Percentiles rank a stretch among this genome's conserved stretches.
These are phyloP conservation scores for Etheostoma spectabile DNA, from an alignment of 2,113 vertebrate genomes.

Conservation along the genomic window DNA sequence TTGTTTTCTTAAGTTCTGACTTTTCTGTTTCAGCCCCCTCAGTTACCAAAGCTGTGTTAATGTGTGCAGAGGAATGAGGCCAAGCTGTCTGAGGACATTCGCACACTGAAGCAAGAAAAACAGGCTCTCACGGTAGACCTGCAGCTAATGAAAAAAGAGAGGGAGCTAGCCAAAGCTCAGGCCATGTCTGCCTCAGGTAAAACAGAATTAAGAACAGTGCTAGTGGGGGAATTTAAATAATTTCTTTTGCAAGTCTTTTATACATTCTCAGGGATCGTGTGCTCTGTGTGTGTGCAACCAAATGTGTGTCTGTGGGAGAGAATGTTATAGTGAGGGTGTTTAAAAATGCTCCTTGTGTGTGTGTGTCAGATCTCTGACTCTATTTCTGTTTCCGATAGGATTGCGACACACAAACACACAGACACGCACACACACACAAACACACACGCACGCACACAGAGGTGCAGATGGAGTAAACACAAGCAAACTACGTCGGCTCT, in stretches of 20 bases:
- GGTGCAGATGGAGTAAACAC: no score
- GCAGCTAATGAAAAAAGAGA: conserved; percentile 87
- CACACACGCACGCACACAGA: no score
- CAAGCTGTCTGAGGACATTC: conserved; percentile 85
- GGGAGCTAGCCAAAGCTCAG: conserved; percentile 86
- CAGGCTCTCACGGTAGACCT: conserved; percentile 90
- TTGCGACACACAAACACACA: no score
- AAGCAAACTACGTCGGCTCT: no score
- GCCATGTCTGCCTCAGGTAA: conserved; percentile 84
- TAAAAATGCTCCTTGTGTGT: no score
- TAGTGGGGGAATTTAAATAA: neutral
- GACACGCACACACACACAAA: no score
- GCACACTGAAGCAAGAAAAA: conserved; percentile 89
- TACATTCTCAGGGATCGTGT: no score
- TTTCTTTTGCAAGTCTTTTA: neutral
- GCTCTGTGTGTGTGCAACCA: no score
- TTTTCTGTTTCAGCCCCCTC: neutral
- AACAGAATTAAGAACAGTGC: neutral
- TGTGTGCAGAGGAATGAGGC: conserved; percentile 86
- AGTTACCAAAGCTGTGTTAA: conserved; percentile 1
- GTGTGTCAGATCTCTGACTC: no score
- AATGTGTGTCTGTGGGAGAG: no score
- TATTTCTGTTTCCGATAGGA: no score
- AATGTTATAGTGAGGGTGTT: no score
- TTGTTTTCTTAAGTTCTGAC: neutral